A percentile compares a stretch with the other conserved stretches of the same genome.
phyloP scores from a whole-genome alignment of 2,113 vertebrate genomes.

The Sorex araneus region DNA sequence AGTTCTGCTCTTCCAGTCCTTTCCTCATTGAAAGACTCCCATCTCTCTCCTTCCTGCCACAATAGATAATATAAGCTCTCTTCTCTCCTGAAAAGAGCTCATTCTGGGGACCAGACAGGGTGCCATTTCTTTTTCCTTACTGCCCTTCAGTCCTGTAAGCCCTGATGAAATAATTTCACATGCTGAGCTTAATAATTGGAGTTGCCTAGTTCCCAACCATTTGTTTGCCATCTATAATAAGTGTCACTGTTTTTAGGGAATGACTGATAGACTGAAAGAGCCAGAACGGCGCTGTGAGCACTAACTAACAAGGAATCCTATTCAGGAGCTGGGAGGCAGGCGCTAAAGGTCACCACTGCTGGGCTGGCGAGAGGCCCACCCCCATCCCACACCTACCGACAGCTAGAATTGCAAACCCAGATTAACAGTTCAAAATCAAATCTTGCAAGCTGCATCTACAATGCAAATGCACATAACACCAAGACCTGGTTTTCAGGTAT shows the following conservation, averaged over 20 bases:
- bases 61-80: slow-evolving; percentile 68
- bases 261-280: slow-evolving; percentile 42
- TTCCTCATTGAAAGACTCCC: background rate
- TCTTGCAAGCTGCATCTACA: background rate
- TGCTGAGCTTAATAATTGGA: slow-evolving; percentile 71
- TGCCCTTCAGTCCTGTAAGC: slow-evolving; percentile 40
- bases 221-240: slow-evolving; percentile 77
- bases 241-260: slow-evolving; percentile 74
- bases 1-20: background rate
- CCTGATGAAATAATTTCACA: slow-evolving; percentile 66
- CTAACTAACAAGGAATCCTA: slow-evolving; percentile 69
- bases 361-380: background rate
- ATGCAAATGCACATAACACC: background rate
- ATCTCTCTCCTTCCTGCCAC: slow-evolving; percentile 6
- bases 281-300: slow-evolving; percentile 17
- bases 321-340: slow-evolving; percentile 48
- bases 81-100: slow-evolving; percentile 60
- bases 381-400: background rate
- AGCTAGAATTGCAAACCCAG: slow-evolving; percentile 17
- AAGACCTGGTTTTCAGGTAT: background rate
- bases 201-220: slow-evolving; percentile 60
- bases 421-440: background rate
- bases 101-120: slow-evolving; percentile 69
- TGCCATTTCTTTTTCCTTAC: slow-evolving; percentile 63
- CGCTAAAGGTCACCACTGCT: background rate